phyloP scores from a whole-genome alignment of 2,888 invertebrate species.

The Polyommatus iphigenia region DNA sequence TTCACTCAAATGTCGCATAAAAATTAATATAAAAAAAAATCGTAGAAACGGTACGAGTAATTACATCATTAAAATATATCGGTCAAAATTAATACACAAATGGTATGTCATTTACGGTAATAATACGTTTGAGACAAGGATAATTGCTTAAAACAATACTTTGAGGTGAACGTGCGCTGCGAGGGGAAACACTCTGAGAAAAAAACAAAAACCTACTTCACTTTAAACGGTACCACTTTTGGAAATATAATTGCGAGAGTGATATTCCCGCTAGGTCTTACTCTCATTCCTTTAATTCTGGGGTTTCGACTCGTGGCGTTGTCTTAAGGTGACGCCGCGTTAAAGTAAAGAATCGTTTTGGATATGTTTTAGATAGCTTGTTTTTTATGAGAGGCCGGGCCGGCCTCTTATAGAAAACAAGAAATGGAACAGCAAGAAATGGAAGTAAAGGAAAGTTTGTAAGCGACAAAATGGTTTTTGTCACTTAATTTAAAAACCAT shows the following conservation, averaged over 20 bases:
- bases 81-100: slow-evolving; percentile 35
- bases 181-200: slow-evolving; percentile 6
- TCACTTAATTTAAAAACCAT: too few species aligned
- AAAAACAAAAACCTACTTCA: slow-evolving; percentile 17
- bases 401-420: too few species aligned
- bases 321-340: too few species aligned
- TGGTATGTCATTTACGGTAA: slow-evolving; percentile 36
- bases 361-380: too few species aligned
- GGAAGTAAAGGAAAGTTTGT: too few species aligned
- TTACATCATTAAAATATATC: slow-evolving; percentile 12
- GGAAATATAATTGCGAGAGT: slow-evolving; percentile 18
- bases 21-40: slow-evolving; percentile 1
- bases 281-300: too few species aligned
- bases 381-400: too few species aligned
- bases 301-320: too few species aligned
- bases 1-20: background rate
- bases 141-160: slow-evolving; percentile 42
- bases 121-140: slow-evolving; percentile 34
- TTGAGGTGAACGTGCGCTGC: slow-evolving; percentile 28
- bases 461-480: too few species aligned
- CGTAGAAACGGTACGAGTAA: slow-evolving; percentile 17
- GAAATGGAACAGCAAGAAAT: too few species aligned
- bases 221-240: slow-evolving; percentile 3
- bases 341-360: too few species aligned
- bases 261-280: background rate